Conservation (phyloP, 2,797 vertebrate species). For the Malurus leucopterus region DNA sequence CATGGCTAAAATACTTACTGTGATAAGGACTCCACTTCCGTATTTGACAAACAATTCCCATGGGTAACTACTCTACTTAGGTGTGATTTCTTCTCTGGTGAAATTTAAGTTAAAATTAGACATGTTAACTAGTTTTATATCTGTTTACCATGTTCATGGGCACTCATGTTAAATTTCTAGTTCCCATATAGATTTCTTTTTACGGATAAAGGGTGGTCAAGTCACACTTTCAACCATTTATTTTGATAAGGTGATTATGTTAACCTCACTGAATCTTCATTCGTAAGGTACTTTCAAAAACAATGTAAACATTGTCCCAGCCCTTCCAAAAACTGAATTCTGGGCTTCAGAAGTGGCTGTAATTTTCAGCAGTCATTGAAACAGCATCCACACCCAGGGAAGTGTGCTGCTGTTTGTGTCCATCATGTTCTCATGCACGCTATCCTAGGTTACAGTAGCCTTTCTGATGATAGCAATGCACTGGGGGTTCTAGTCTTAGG, state of each 20-base stretch:
- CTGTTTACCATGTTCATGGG: background rate
- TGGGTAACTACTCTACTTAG: background rate
- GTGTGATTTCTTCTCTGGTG: background rate
- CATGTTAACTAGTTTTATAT: background rate
- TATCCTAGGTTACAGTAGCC: background rate
- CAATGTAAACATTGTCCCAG: background rate
- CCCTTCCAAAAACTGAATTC: background rate
- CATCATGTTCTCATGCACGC: background rate
- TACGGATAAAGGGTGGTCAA: background rate
- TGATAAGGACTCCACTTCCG: background rate
- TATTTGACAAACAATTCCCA: background rate
- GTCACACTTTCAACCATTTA: background rate
- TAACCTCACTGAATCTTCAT: background rate
- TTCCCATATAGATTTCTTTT: background rate
- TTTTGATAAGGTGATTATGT: background rate
- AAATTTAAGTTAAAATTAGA: background rate
- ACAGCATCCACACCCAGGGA: background rate
- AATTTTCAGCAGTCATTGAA: background rate
- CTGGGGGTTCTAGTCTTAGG: background rate
- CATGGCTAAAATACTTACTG: background rate
- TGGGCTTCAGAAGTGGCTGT: background rate
- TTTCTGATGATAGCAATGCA: background rate
- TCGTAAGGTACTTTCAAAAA: background rate
- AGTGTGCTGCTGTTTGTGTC: background rate
- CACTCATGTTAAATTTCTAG: background rate